phyloP scores from a whole-genome alignment of 2,888 invertebrate genomes.

The Drosophila cyrtoloma region DNA sequence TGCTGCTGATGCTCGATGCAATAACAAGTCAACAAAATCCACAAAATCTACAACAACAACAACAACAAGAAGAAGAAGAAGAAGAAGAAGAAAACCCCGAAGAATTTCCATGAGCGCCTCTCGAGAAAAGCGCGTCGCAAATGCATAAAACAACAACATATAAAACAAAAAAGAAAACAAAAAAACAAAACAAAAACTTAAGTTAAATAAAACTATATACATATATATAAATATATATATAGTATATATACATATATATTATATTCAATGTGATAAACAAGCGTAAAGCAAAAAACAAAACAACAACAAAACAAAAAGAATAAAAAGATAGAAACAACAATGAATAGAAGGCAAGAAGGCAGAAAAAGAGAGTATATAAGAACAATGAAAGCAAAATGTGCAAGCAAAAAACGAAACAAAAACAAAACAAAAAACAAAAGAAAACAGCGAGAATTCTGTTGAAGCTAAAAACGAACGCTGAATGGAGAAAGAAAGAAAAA shows the following conservation, averaged over 20 bases:
- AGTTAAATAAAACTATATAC: conserved; percentile 67
- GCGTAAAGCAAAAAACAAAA: conserved; percentile 73
- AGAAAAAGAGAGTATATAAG: conserved; percentile 13
- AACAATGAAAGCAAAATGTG: conserved; percentile 14
- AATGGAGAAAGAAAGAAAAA: background rate
- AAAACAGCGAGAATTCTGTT: conserved; percentile 20
- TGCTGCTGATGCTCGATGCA: conserved; percentile 20
- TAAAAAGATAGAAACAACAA: conserved; percentile 42
- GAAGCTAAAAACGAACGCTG: conserved; percentile 23
- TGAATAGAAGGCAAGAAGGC: conserved; percentile 20
- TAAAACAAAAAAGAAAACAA: conserved; percentile 24
- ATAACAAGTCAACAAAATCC: background rate
- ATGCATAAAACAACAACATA: conserved; percentile 36
- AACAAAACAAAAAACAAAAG: background rate
- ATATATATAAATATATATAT: conserved; percentile 49
- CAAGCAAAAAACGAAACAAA: conserved; percentile 22
- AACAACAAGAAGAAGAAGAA: conserved; percentile 39
- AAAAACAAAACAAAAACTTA: conserved; percentile 18
- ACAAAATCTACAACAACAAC: conserved; percentile 16
- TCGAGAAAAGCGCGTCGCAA: conserved; percentile 46
- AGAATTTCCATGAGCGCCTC: conserved; percentile 52
- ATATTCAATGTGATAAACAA: conserved; percentile 81
- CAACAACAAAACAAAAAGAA: conserved; percentile 33
- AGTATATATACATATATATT: conserved; percentile 63
- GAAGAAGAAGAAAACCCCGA: conserved; percentile 34